Base-by-base conservation (phyloP, 2,888 invertebrate genomes). In the Pseudoips prasinana region DNA sequence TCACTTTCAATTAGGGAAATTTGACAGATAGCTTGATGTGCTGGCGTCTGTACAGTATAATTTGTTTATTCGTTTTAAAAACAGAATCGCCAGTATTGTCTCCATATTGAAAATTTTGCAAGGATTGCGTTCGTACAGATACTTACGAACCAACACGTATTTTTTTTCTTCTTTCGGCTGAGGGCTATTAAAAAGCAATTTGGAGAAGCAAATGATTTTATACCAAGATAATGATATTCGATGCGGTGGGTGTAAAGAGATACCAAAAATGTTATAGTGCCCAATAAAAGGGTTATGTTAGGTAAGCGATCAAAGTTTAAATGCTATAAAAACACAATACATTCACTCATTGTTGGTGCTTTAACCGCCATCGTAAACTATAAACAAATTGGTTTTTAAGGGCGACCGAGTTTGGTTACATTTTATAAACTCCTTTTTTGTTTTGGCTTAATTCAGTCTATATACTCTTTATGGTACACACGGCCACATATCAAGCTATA, bases 341-440 rank as follows among this genome's bases (percentile, higher is more conserved):
- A 74, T 74, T 73, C 69, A 49, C 73, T 79, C 72, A 73, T 78
- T 82, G 79, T 77, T 81, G 77, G 77, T 78, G 72, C 71, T 70
- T 58, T 64, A 66, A 70, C 70, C 64, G 66, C 59, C 64, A 56
- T 80, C 82, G 75, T 86, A 82, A 84, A 85, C 63, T 68, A 64
- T 54, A 66, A 67, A 80, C 80, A 80, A 85, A 86, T 81, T 78
- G 83, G 74, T n/a, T 78, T 81, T 78, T 76, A 70, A 77, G 68
- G 64, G 64, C 63, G 69, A 73, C 55, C 48, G 40, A 44, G 37
- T 36, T 48, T 25, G 22, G 24, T 33, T 24, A n/a, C 25, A 26
- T 24, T 29, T 26, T 49, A 17, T 20, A 18, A 25, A 19, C 8
- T 29, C 49, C 29, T 30, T 37, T 33, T 20, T 29, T 23, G 6